Percentiles rank a stretch among this genome's conserved stretches.
These are phyloP conservation scores for Lagopus leucura DNA, from an alignment of 2,113 vertebrate genomes.

Conservation along the genomic window DNA sequence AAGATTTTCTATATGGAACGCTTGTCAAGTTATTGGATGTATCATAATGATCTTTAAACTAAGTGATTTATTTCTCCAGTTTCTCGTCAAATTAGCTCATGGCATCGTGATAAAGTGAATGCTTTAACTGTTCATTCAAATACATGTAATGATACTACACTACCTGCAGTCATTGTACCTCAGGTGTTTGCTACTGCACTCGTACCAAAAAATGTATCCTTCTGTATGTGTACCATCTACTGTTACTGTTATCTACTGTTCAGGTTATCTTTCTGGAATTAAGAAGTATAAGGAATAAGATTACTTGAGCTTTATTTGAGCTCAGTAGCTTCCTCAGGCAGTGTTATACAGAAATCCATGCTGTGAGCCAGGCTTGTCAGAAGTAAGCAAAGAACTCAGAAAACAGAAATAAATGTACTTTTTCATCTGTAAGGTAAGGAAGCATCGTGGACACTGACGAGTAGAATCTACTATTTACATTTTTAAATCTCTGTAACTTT, in stretches of 20 bases:
- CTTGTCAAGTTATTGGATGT: background rate
- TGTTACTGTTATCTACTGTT: background rate
- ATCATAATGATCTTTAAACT: background rate
- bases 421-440: background rate
- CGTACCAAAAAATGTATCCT: background rate
- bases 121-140: background rate
- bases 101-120: background rate
- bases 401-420: background rate
- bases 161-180: background rate
- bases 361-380: background rate
- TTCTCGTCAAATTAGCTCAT: background rate
- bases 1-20: background rate
- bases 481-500: background rate
- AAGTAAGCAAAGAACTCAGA: background rate
- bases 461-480: background rate
- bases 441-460: background rate
- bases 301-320: background rate
- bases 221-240: background rate
- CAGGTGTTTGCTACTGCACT: background rate
- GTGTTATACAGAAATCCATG: background rate
- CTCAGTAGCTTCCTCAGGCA: background rate
- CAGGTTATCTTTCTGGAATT: background rate
- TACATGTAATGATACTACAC: background rate
- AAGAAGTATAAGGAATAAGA: background rate
- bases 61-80: background rate